Percentiles rank a stretch among this genome's conserved stretches.
Conservation (phyloP, 2,113 vertebrate genomes). For the Condylura cristata region DNA sequence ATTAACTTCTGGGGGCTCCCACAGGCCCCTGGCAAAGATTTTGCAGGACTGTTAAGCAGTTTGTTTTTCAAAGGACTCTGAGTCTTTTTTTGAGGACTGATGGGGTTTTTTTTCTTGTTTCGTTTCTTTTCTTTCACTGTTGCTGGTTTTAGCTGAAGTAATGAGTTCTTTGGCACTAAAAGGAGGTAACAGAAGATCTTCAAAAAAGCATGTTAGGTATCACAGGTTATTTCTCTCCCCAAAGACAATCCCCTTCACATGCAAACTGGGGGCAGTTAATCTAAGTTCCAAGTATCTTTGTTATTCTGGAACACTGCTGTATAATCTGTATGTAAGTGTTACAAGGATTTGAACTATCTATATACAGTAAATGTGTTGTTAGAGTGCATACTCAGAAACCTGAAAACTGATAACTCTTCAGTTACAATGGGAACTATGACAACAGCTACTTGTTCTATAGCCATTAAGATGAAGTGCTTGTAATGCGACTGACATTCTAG, state of each 20-base stretch:
- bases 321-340: too few relatives aligned
- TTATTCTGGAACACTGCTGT: neutral
- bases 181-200: slow-evolving; percentile 40
- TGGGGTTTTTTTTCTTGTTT: slow-evolving; percentile 89
- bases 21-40: slow-evolving; percentile 71
- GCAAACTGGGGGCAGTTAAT: neutral
- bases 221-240: neutral
- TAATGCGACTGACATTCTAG: neutral
- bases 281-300: neutral
- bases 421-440: neutral
- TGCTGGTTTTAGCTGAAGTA: slow-evolving; percentile 89
- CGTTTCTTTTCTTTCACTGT: slow-evolving; percentile 89
- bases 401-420: neutral
- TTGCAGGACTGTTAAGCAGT: slow-evolving; percentile 88
- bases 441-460: too few relatives aligned
- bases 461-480: neutral
- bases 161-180: slow-evolving; percentile 91
- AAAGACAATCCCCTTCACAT: neutral
- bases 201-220: neutral
- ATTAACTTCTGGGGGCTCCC: slow-evolving; percentile 88
- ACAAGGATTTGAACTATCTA: neutral
- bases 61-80: slow-evolving; percentile 92
- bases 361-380: neutral
- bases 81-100: slow-evolving; percentile 89
- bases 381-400: neutral